Evolutionary conservation across 1,140 invertebrate genomes (phyloP), one percentile per base, ranked within the genome.

Genomic region (Papilio polytes): DNA sequence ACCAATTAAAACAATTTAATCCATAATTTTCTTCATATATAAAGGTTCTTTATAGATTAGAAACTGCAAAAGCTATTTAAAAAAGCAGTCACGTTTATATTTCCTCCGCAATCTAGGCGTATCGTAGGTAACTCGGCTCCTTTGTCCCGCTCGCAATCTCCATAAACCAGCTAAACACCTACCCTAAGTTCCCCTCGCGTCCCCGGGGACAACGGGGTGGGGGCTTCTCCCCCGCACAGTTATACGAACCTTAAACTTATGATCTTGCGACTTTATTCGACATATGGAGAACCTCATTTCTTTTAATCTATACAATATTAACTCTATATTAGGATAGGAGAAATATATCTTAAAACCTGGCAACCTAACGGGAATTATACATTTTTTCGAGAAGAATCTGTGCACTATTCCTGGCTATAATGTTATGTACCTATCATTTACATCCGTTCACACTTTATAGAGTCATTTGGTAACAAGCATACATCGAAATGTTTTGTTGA

Each of bases 151-250:
- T 92, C 85, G 90, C 91, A 93, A 93, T 93, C 92, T 93, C 90
- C 91, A 92, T 93, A 93, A 92, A 93, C 88, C 89, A 90, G 90
- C 90, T 91, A 93, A 91, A 91, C 90, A 91, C 90, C 91, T 90
- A 87, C 86, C 87, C 85, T 85, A 87, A 87, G 87, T 87, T 85
- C 85, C 84, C 83, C 87, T 85, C 81, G 70, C 7, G 41, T 48
- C 80, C 78, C 81, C 26, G 15, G 83, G 78, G 84, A 77, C 74
- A 7, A 79, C 80, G 81, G 74, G 82, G 78, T 77, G 81, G 73
- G 81, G 51, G 74, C 72, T 31, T 63, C 56, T 56, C 73, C 73
- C 81, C 56, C 46, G 48, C 44, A 56, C 76, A 82, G 85, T 85
- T 85, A 85, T 86, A 80, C 83, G 83, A 80, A 82, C 83, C 85